phyloP scores from a whole-genome alignment of 2,113 vertebrate species.

The Craseonycteris thonglongyai region DNA sequence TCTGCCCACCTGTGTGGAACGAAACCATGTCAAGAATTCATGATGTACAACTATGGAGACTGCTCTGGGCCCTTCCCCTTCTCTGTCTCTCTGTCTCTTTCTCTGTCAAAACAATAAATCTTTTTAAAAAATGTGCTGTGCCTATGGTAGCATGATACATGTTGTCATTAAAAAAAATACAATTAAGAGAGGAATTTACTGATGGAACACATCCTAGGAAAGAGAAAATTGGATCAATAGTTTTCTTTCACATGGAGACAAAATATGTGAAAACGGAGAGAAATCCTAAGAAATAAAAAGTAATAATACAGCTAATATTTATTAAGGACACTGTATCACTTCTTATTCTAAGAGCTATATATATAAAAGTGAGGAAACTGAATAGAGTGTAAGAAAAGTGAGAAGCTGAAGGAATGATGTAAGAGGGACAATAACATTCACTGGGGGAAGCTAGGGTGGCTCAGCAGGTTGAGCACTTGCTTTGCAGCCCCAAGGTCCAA shows the following conservation, averaged over 20 bases:
- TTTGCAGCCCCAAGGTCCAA: no score
- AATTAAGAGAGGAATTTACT: neutral
- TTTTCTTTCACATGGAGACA: conserved; percentile 22
- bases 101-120: no score
- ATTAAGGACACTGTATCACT: neutral
- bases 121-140: no score
- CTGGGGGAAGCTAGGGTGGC: no score
- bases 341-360: neutral
- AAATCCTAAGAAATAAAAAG: conserved; percentile 15
- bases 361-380: neutral
- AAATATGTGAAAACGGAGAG: neutral
- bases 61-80: no score
- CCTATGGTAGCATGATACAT: no score
- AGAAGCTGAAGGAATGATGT: neutral
- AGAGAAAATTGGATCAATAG: neutral
- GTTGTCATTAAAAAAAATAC: no score
- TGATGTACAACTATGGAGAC: no score
- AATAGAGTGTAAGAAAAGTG: neutral
- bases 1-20: no score
- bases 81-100: no score
- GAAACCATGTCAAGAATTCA: no score
- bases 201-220: neutral
- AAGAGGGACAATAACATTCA: neutral
- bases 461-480: no score
- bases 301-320: conserved; percentile 12